These are phyloP conservation scores for Agrilus biguttatus DNA, from an alignment of 2,888 invertebrate genomes.

Conservation along the genomic window DNA sequence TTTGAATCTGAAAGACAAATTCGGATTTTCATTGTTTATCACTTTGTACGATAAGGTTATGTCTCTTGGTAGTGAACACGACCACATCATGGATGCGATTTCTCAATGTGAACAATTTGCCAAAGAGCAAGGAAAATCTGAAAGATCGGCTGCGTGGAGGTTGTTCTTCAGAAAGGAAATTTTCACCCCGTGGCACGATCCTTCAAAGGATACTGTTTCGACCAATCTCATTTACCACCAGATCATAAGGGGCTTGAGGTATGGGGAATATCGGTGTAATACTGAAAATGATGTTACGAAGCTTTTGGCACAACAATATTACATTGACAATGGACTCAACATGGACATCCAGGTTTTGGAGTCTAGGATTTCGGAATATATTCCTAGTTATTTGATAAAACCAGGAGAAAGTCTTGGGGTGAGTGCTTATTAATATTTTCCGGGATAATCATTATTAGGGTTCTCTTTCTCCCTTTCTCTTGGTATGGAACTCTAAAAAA, in stretches of 20 bases:
- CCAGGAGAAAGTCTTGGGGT: conserved; percentile 24
- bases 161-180: conserved; percentile 80
- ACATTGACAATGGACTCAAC: conserved; percentile 60
- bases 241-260: conserved; percentile 74
- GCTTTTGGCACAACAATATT: conserved; percentile 82
- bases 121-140: conserved; percentile 74
- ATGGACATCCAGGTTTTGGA: conserved; percentile 55
- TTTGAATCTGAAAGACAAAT: conserved; percentile 62
- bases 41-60: conserved; percentile 72
- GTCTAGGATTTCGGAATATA: conserved; percentile 60
- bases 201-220: conserved; percentile 62
- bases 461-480: no score
- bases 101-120: conserved; percentile 93
- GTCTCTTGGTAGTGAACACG: conserved; percentile 74
- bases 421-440: background rate
- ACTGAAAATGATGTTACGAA: conserved; percentile 75
- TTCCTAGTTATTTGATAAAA: conserved; percentile 59
- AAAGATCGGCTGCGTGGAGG: conserved; percentile 78
- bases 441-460: no score
- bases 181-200: conserved; percentile 86
- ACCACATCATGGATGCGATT: conserved; percentile 92
- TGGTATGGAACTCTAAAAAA: no score
- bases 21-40: conserved; percentile 86
- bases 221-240: conserved; percentile 85
- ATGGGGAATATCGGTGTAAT: conserved; percentile 80